Evolutionary conservation across 2,888 invertebrate species (phyloP).

Genomic region (Stratiomys singularior): DNA sequence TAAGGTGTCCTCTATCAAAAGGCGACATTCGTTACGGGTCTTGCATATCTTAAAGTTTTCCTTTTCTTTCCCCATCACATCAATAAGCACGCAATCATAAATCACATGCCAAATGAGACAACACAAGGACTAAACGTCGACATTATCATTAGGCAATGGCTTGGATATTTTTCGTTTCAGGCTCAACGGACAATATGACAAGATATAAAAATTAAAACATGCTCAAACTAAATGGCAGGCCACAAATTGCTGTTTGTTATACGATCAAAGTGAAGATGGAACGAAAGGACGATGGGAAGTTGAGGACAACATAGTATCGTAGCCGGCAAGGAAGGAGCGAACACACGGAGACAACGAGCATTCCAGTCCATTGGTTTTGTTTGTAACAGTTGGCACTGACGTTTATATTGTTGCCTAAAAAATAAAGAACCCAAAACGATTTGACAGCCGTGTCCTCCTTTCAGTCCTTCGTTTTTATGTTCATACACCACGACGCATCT

Average conservation of each 20-base stretch:
- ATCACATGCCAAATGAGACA: slow-evolving; percentile 43
- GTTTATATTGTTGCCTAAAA: slow-evolving; percentile 56
- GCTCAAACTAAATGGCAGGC: slow-evolving; percentile 45
- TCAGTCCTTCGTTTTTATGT: slow-evolving; percentile 14
- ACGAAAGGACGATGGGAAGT: too few relatives aligned
- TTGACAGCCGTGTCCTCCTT: slow-evolving; percentile 51
- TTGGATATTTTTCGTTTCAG: slow-evolving; percentile 34
- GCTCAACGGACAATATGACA: slow-evolving; percentile 38
- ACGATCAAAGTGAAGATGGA: slow-evolving; percentile 21
- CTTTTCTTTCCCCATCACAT: slow-evolving; percentile 10
- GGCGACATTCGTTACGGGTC: slow-evolving; percentile 22
- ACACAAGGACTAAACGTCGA: slow-evolving; percentile 25
- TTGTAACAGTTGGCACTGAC: slow-evolving; percentile 67
- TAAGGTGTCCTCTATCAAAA: neutral
- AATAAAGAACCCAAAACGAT: slow-evolving; percentile 50
- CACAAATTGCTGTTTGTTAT: slow-evolving; percentile 44
- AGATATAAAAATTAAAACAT: slow-evolving; percentile 47
- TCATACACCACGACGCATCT: slow-evolving; percentile 10
- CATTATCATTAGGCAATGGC: slow-evolving; percentile 47
- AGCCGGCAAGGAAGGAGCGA: neutral
- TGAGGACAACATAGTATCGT: neutral
- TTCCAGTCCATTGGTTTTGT: slow-evolving; percentile 67
- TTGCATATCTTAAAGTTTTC: slow-evolving; percentile 31
- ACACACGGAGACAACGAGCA: slow-evolving; percentile 54
- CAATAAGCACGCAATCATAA: slow-evolving; percentile 30